These are phyloP conservation scores for Pagrus major DNA, from an alignment of 2,113 vertebrate species.

Conservation along the genomic window DNA sequence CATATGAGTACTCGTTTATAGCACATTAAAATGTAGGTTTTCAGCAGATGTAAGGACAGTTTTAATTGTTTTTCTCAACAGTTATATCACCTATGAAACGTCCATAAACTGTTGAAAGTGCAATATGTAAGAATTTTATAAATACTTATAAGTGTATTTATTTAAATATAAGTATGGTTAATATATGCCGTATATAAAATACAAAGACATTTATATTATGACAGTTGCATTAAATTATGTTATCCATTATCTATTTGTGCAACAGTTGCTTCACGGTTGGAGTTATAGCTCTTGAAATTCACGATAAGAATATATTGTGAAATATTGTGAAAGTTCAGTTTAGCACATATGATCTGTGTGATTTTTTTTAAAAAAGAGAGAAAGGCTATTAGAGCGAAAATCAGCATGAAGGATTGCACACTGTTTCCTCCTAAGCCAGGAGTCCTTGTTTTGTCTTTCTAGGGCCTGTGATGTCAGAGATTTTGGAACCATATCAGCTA, in stretches of 20 bases:
- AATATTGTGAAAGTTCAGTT: too few relatives aligned
- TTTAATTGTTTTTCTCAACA: neutral
- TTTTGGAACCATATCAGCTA: conserved; percentile 30
- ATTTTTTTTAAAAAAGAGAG: neutral
- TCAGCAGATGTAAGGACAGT: neutral
- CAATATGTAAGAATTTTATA: too few relatives aligned
- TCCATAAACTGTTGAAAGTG: neutral
- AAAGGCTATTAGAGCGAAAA: conserved; percentile 4
- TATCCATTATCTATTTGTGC: neutral
- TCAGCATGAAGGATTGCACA: neutral
- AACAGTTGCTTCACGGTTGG: neutral
- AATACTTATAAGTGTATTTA: neutral
- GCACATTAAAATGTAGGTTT: neutral
- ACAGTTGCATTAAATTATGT: neutral
- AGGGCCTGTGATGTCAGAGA: conserved; percentile 23
- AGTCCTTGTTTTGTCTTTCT: conserved; percentile 21
- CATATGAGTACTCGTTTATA: neutral
- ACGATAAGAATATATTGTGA: too few relatives aligned
- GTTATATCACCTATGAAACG: neutral
- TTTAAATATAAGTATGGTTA: too few relatives aligned
- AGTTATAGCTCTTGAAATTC: neutral
- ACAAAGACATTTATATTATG: neutral
- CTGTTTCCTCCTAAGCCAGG: neutral
- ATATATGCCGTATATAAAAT: too few relatives aligned
- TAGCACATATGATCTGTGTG: too few relatives aligned